Base-by-base conservation (phyloP, 2,888 invertebrate species). In the Drosophila paramelanica region DNA sequence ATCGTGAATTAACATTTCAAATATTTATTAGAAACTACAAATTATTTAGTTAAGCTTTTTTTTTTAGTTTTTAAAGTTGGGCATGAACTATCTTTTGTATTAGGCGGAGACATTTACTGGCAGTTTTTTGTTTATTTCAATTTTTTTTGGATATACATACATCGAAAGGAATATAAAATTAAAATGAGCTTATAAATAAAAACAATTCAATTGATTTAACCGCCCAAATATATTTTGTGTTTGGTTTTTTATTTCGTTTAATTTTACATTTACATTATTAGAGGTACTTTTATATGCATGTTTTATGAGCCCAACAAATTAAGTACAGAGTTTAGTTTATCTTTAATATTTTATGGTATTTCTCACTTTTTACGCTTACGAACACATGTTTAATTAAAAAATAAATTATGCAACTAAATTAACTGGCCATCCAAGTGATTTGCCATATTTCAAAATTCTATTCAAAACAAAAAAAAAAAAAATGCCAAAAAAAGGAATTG, bases 81-180 rank as follows among this genome's bases (percentile, higher is more conserved):
- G 74, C 74, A 59, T 74, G 39, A 55, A 39, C 41, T 60, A 62
- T 47, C 56, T 69, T 67, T 53, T 51, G 27, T 67, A 52, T 68
- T 74, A 85, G 83, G 84, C 84, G 84, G 80, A 85, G 79, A 85
- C 81, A 86, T 86, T 82, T 86, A 77, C 80, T 86, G 85, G 86
- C 85, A 85, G 85, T 85, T 86, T 70, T 79, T 83, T 76, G 75
- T 75, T 77, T 77, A 46, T 66, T 67, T 61, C 56, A 43, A 49
- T 61, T 46, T 46, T 53, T 73, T 66, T 55, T 33, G 42, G 58
- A 65, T 69, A 69, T 41, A 49, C 31, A 41, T 47, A 42, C 36
- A 27, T 52, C 17, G 11, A 55, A 73, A 70, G 51, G 33, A 66
- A 50, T 50, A 65, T 43, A 5, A 45, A 70, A 66, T 46, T 64